These are phyloP conservation scores for Hippolais icterina DNA, from an alignment of 2,113 vertebrate genomes.

Conservation along the genomic window DNA sequence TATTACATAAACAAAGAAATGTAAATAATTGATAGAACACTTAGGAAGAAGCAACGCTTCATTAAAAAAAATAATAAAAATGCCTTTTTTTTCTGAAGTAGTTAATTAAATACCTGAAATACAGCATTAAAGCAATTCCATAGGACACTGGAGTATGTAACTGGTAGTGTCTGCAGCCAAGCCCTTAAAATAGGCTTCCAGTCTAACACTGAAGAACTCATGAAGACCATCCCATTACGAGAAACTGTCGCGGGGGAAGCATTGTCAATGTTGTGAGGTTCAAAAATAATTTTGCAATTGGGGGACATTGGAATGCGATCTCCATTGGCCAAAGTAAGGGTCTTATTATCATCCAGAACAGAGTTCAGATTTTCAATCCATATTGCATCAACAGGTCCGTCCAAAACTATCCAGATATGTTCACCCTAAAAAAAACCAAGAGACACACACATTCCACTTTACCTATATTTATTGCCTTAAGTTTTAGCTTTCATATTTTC, in stretches of 20 bases:
- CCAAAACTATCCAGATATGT: slow-evolving; percentile 94
- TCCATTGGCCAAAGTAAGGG: slow-evolving; percentile 92
- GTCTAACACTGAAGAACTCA: slow-evolving; percentile 92
- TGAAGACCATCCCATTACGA: slow-evolving; percentile 97
- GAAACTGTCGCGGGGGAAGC: slow-evolving; percentile 96
- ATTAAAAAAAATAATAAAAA: not conserved
- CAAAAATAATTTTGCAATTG: slow-evolving; percentile 94
- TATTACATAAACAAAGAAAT: not conserved
- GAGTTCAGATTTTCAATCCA: slow-evolving; percentile 99
- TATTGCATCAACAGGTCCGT: slow-evolving; percentile 95
- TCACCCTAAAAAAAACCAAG: slow-evolving; percentile 79
- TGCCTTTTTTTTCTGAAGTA: not conserved
- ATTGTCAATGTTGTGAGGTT: slow-evolving; percentile 96
- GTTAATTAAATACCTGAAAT: slow-evolving; percentile 76
- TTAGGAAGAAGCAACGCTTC: not conserved
- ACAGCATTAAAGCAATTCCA: slow-evolving; percentile 74
- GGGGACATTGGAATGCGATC: slow-evolving; percentile 96
- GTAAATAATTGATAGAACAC: not conserved
- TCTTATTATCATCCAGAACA: slow-evolving; percentile 95
- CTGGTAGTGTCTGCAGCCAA: slow-evolving; percentile 71
- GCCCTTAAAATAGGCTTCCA: slow-evolving; percentile 94
- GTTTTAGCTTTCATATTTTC: too few species aligned
- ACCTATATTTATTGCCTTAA: not conserved
- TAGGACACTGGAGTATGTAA: slow-evolving; percentile 67
- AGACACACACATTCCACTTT: not conserved